Evolutionary conservation across 2,113 vertebrate genomes (phyloP).

Genomic region (Syngnathus floridae): DNA sequence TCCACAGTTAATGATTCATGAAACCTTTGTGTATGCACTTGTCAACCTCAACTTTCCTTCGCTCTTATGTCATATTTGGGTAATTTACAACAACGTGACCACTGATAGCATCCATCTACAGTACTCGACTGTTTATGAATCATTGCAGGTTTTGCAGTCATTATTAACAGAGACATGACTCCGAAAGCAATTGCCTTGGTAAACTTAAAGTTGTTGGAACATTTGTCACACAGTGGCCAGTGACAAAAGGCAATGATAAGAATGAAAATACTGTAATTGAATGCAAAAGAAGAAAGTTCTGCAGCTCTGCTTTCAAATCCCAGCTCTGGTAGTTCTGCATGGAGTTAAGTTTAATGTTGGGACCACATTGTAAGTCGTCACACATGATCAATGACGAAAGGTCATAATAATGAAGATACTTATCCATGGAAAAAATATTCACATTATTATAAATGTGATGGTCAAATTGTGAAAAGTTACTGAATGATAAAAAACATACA

Average conservation of each 20-base stretch:
- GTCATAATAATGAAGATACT: background rate
- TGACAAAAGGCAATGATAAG: background rate
- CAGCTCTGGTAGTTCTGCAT: too few species aligned
- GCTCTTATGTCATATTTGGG: background rate
- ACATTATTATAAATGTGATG: background rate
- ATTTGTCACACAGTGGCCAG: background rate
- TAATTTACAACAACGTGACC: background rate
- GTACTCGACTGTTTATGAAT: background rate
- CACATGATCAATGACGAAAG: background rate
- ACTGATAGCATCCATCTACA: background rate
- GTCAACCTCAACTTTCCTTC: conserved; percentile 20
- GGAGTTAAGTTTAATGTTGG: too few species aligned
- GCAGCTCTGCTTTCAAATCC: too few species aligned
- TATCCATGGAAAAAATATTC: background rate
- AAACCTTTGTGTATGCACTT: conserved; percentile 14
- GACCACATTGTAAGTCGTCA: background rate
- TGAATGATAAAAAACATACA: background rate
- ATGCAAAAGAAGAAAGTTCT: too few species aligned
- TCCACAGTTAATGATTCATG: conserved; percentile 63
- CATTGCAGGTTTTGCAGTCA: background rate
- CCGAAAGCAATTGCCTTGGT: background rate
- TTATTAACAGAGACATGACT: background rate
- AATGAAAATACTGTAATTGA: too few species aligned
- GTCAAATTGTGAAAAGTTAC: background rate
- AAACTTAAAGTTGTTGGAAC: background rate